Conservation (phyloP, 2,797 vertebrate genomes). For the Pyrocephalus nanus region DNA sequence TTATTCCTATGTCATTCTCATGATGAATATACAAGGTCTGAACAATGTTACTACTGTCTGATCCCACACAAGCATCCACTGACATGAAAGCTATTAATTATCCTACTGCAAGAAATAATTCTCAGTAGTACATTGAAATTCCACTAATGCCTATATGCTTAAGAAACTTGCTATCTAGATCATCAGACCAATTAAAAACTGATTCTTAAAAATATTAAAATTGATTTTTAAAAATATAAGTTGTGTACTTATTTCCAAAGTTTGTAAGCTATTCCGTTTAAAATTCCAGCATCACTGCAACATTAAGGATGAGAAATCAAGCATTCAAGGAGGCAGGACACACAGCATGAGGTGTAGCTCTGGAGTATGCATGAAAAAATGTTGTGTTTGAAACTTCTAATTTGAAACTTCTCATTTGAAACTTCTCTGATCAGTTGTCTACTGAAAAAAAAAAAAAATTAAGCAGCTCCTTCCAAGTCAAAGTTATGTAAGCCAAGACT, state of each 20-base stretch:
- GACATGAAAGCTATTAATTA: not conserved
- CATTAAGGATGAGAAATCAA: constrained; percentile 58
- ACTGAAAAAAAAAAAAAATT: not conserved
- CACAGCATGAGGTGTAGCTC: not conserved
- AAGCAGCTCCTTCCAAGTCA: not conserved
- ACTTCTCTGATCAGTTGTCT: not conserved
- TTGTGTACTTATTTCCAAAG: too few species aligned
- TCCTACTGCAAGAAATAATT: not conserved
- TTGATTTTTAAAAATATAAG: not conserved
- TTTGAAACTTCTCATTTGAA: not conserved
- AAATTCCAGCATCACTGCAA: not conserved
- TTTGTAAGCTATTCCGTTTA: not conserved
- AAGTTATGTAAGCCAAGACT: not conserved
- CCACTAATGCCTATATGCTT: not conserved
- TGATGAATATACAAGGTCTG: not conserved
- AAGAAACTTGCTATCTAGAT: constrained; percentile 13
- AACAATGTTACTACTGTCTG: not conserved
- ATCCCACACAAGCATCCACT: not conserved
- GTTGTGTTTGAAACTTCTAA: not conserved
- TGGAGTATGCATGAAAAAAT: not conserved
- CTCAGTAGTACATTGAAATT: not conserved
- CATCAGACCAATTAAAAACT: not conserved
- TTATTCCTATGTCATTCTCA: not conserved
- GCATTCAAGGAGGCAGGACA: constrained; percentile 42
- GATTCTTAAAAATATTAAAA: not conserved